Base-by-base conservation (phyloP, 2,797 vertebrate genomes). In the Bovichtus variegatus region DNA sequence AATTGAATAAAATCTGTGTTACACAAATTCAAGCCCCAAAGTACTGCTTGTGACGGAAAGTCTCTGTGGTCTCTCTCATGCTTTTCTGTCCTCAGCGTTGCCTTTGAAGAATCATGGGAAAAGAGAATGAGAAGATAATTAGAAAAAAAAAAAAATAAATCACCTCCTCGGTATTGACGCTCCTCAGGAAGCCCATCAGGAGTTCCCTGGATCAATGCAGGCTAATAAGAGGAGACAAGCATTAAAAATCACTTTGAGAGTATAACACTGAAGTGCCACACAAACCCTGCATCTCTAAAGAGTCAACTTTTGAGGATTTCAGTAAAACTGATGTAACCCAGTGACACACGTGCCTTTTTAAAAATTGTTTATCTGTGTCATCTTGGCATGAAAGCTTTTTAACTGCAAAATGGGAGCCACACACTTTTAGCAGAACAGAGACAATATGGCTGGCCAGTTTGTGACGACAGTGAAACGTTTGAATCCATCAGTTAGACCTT, bases 281-380 rank as follows among this genome's bases (percentile, higher is more conserved):
- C n/a, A 61, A 60, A 36, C 16, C 8, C 44, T 51, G 59, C 55
- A 71, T 76, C 73, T 58, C 11, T 71, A 44, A 70, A 55, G 31
- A 80, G 46, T 54, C 46, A 10, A 55, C 41, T 69, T 76, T 81
- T 79, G 40, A 78, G 62, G 50, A 72, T 72, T 74, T 72, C 36
- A 70, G 27, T 49, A 43, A 64, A 67, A 74, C 43, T 80, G 74
- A 83, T 81, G 78, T 74, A 82, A 76, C 67, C 19, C 34, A 25
- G 34, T 81, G 83, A 77, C 78, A 84, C 27, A 23, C 0, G 1
- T 18, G 40, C 13, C 12, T 29, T 55, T 59, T 27, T 65, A 41
- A 47, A 7, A 76, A 50, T 40, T 43, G 21, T 36, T 77, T 44
- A 21, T 60, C 36, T 38, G 9, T 23, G 27, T 73, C 67, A 18